Evolutionary conservation across 2,797 vertebrate species (phyloP).

Genomic region (Rousettus madagascariensis): DNA sequence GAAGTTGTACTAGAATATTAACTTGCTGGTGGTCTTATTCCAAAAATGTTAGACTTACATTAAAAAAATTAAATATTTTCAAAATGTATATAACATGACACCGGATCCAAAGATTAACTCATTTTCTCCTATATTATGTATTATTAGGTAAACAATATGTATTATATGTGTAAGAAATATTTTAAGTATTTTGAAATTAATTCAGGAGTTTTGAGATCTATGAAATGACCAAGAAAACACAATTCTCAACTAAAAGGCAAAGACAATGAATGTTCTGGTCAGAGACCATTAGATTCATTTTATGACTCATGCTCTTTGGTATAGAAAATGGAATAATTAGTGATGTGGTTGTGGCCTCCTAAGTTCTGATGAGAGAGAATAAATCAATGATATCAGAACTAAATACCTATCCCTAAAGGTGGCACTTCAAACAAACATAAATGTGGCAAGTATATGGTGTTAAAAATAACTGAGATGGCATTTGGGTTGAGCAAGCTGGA

Average conservation of each 20-base stretch:
- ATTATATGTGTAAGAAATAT: not conserved
- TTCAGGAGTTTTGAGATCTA: not conserved
- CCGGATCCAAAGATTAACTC: not conserved
- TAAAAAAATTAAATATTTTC: not conserved
- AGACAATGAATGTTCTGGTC: not conserved
- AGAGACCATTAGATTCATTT: not conserved
- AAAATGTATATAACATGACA: not conserved
- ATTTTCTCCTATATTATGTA: not conserved
- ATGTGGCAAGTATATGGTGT: not conserved
- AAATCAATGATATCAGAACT: not conserved
- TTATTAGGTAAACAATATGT: not conserved
- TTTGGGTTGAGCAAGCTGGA: not conserved
- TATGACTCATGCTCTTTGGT: not conserved
- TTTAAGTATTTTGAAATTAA: not conserved
- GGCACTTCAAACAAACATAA: not conserved
- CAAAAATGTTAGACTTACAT: not conserved
- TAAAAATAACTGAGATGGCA: not conserved
- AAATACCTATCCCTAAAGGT: not conserved
- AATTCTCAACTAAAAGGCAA: not conserved
- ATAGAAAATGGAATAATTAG: not conserved
- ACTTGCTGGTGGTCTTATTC: not conserved
- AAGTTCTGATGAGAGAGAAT: not conserved
- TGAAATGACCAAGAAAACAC: not conserved
- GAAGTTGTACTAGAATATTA: not conserved
- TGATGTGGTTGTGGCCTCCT: not conserved